Percentiles rank a stretch among this genome's conserved stretches.
Conservation (phyloP, 1,140 invertebrate genomes). For the Tribolium castaneum region DNA sequence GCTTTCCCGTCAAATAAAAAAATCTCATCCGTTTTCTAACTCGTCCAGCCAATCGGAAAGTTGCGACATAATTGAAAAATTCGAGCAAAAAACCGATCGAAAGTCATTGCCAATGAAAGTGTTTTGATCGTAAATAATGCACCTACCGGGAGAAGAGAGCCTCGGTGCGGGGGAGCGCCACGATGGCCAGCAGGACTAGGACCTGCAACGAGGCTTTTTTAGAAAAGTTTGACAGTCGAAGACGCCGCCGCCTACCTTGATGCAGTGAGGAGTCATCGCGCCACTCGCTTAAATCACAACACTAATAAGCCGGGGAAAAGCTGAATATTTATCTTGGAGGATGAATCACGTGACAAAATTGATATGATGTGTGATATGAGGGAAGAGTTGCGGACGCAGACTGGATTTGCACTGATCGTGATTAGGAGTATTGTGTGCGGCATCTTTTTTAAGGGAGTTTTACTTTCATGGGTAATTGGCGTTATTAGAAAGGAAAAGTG, state of each 20-base stretch:
- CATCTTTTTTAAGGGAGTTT: constrained; percentile 7
- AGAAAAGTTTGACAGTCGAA: background rate
- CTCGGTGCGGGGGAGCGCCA: background rate
- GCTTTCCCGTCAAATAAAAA: background rate
- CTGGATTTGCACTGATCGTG: constrained; percentile 7
- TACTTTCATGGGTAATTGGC: constrained; percentile 18
- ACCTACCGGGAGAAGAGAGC: constrained; percentile 3
- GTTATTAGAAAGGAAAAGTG: constrained; percentile 32
- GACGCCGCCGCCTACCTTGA: background rate
- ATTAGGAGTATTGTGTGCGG: background rate
- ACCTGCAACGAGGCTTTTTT: background rate
- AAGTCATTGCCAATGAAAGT: constrained; percentile 23
- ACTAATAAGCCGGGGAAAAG: constrained; percentile 3
- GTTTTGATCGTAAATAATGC: background rate
- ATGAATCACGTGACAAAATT: background rate
- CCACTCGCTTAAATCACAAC: background rate
- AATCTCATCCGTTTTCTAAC: background rate
- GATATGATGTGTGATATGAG: background rate
- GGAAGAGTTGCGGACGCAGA: background rate
- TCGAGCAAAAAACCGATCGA: constrained; percentile 6
- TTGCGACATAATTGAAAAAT: background rate
- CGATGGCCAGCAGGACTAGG: background rate
- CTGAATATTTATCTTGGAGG: background rate
- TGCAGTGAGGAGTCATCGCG: background rate
- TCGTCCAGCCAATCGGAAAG: background rate